These are phyloP conservation scores for Congeria kusceri DNA, from an alignment of 2,888 invertebrate species.

Conservation along the genomic window DNA sequence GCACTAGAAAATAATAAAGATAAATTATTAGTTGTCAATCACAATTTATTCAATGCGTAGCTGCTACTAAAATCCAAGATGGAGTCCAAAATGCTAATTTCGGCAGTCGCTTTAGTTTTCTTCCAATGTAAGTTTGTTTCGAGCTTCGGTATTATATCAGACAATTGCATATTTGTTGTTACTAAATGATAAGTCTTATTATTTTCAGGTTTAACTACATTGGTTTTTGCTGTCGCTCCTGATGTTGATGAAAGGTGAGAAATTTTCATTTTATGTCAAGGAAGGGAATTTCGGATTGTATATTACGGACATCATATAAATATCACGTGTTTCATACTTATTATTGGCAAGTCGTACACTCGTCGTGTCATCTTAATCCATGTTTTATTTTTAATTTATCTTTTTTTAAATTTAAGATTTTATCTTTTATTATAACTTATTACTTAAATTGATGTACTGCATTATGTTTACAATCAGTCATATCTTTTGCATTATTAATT, in stretches of 20 bases:
- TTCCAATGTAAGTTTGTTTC: neutral
- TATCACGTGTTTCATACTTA: neutral
- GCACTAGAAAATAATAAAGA: no score
- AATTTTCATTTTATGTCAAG: neutral
- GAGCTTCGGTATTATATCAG: no score
- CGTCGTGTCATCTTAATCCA: no score
- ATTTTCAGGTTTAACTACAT: slow-evolving; percentile 58
- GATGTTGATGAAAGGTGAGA: slow-evolving; percentile 90
- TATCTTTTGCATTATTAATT: no score
- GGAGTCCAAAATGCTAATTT: slow-evolving; percentile 4
- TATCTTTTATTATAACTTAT: no score
- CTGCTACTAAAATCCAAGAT: neutral
- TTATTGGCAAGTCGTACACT: no score
- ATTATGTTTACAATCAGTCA: no score
- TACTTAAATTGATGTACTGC: no score
- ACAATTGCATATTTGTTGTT: no score
- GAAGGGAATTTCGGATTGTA: slow-evolving; percentile 20
- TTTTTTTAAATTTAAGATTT: no score
- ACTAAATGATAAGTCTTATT: neutral
- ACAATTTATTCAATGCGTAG: neutral
- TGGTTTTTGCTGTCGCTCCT: slow-evolving; percentile 88
- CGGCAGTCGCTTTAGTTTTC: neutral
- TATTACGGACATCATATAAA: slow-evolving; percentile 1
- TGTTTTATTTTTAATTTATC: no score
- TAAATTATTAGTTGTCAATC: no score